Conservation (phyloP, 2,113 vertebrate species). For the Datnioides undecimradiatus region DNA sequence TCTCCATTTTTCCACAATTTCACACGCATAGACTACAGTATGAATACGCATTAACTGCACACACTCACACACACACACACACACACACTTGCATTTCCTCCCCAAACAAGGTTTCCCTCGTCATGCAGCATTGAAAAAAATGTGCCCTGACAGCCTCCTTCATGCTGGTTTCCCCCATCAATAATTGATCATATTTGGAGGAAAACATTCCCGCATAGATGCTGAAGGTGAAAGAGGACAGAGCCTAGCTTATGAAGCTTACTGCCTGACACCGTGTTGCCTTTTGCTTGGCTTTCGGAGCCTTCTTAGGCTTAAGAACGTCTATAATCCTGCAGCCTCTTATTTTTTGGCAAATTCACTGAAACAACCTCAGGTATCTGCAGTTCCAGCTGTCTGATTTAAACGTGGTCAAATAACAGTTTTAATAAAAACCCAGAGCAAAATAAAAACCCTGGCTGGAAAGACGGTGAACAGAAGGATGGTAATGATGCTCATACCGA, state of each 20-base stretch:
- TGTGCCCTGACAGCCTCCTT: constrained; percentile 54
- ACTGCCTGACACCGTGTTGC: constrained; percentile 14
- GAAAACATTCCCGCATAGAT: constrained; percentile 37
- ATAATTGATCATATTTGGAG: constrained; percentile 72
- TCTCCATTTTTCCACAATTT: background rate
- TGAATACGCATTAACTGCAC: background rate
- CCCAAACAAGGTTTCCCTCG: background rate
- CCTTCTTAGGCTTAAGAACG: constrained; percentile 17
- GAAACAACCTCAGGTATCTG: constrained; percentile 47
- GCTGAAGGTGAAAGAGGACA: constrained; percentile 70
- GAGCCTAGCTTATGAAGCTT: constrained; percentile 19
- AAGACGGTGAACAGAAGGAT: constrained; percentile 34
- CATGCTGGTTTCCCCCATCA: constrained; percentile 60
- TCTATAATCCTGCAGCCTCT: constrained; percentile 32
- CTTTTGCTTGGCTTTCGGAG: constrained; percentile 37
- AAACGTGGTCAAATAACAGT: constrained; percentile 24
- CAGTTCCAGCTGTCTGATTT: constrained; percentile 42
- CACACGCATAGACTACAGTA: background rate
- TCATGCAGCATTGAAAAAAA: constrained; percentile 43
- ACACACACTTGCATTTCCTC: constrained; percentile 11
- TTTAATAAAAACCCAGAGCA: constrained; percentile 38
- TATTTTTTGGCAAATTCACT: constrained; percentile 12
- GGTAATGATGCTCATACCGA: constrained; percentile 26
- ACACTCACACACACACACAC: background rate
- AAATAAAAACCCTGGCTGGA: constrained; percentile 23